Evolutionary conservation across 2,888 invertebrate genomes (phyloP).

Genomic region (Anoplius nigerrimus): DNA sequence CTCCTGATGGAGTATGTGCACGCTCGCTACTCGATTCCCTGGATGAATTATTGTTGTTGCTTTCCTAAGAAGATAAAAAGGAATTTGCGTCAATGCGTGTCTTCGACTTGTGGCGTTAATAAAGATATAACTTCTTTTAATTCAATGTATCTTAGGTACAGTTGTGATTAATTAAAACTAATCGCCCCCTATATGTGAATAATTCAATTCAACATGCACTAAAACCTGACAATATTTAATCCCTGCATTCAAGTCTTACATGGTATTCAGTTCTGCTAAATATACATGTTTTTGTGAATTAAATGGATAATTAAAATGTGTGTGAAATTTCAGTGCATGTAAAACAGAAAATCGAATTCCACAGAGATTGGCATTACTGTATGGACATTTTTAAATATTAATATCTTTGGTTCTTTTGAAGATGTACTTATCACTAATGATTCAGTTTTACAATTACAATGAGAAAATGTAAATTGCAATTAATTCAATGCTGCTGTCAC

Average conservation of each 20-base stretch:
- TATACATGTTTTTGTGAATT: too few species aligned
- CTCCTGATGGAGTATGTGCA: conserved; percentile 57
- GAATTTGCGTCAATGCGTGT: conserved; percentile 23
- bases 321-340: conserved; percentile 1
- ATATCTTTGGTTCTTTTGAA: not conserved
- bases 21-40: conserved; percentile 67
- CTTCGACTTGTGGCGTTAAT: conserved; percentile 28
- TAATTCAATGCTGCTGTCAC: conserved; percentile 2
- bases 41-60: conserved; percentile 73
- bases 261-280: too few species aligned
- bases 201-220: conserved; percentile 4
- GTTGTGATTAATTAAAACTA: not conserved
- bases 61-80: conserved; percentile 69
- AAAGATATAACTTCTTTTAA: conserved; percentile 36
- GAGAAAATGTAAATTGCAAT: not conserved
- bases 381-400: conserved; percentile 3
- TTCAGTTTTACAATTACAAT: not conserved
- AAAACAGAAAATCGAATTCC: conserved; percentile 3
- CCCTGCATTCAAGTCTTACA: too few species aligned
- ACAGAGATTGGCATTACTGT: not conserved
- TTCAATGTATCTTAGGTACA: not conserved
- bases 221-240: not conserved
- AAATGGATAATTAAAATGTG: not conserved
- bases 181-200: not conserved
- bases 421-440: conserved; percentile 6